phyloP scores from a whole-genome alignment of 1,140 invertebrate genomes.

The Drosophila mauritiana region DNA sequence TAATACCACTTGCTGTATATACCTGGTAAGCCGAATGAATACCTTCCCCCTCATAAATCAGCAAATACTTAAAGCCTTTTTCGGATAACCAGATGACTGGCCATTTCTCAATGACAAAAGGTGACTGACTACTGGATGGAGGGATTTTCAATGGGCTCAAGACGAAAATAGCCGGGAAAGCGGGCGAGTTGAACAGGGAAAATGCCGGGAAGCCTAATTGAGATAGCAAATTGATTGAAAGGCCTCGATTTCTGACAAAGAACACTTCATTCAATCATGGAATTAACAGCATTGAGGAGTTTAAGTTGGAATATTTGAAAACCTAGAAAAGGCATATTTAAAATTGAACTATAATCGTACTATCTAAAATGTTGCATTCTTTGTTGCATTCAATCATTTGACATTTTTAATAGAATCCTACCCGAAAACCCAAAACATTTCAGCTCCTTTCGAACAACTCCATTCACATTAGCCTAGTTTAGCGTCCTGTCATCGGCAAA shows the following conservation, averaged over 20 bases:
- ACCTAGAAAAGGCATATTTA: not conserved
- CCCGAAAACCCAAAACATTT: slow-evolving; percentile 19
- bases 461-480: slow-evolving; percentile 49
- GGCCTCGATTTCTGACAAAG: slow-evolving; percentile 1
- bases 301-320: too few relatives aligned
- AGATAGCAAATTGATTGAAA: slow-evolving; percentile 28
- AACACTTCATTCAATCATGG: not conserved
- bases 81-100: slow-evolving; percentile 48
- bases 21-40: slow-evolving; percentile 43
- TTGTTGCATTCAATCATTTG: not conserved
- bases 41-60: slow-evolving; percentile 39
- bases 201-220: not conserved
- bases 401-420: not conserved
- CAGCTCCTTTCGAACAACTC: slow-evolving; percentile 21
- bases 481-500: slow-evolving; percentile 41
- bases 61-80: slow-evolving; percentile 76
- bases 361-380: too few relatives aligned
- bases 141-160: slow-evolving; percentile 15
- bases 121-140: not conserved
- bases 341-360: not conserved
- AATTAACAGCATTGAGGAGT: not conserved
- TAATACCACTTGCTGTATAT: slow-evolving; percentile 64
- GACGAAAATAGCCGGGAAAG: slow-evolving; percentile 18
- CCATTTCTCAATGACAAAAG: slow-evolving; percentile 51
- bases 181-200: not conserved